phyloP scores from a whole-genome alignment of 1,140 invertebrate genomes.

The Drosophila parvula region DNA sequence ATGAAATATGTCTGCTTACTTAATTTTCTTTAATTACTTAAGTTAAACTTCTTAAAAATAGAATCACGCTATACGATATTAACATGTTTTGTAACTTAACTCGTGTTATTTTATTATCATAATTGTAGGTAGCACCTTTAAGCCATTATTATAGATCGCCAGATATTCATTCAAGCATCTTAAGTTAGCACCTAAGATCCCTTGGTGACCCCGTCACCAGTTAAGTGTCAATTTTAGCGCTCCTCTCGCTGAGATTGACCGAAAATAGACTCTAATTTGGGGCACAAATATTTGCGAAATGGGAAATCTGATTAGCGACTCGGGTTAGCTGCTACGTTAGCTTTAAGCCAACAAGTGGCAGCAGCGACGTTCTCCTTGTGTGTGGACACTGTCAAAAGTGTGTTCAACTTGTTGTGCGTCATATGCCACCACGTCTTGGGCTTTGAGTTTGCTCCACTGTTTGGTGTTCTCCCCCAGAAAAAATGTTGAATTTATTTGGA shows the following conservation, averaged over 20 bases:
- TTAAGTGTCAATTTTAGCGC: constrained; percentile 40
- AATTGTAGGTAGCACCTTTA: neutral
- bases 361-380: constrained; percentile 12
- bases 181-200: constrained; percentile 28
- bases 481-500: neutral
- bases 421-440: constrained; percentile 28
- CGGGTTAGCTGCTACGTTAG: constrained; percentile 3
- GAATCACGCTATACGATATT: neutral
- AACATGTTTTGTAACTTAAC: neutral
- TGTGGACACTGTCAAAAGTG: constrained; percentile 24
- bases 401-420: constrained; percentile 46
- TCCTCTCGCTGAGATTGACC: constrained; percentile 1
- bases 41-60: neutral
- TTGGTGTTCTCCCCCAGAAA: constrained; percentile 41
- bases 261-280: constrained; percentile 47
- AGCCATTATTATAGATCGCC: constrained; percentile 8
- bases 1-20: too few species aligned
- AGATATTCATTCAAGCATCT: constrained; percentile 7
- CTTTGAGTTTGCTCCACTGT: constrained; percentile 32
- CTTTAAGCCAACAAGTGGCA: constrained; percentile 36
- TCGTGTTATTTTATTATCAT: neutral
- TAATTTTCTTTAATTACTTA: neutral
- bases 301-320: constrained; percentile 39
- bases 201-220: constrained; percentile 1
- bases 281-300: constrained; percentile 53